A percentile compares a stretch with the other conserved stretches of the same genome.
Conservation (phyloP, 2,113 vertebrate species). For the Labeo catla region DNA sequence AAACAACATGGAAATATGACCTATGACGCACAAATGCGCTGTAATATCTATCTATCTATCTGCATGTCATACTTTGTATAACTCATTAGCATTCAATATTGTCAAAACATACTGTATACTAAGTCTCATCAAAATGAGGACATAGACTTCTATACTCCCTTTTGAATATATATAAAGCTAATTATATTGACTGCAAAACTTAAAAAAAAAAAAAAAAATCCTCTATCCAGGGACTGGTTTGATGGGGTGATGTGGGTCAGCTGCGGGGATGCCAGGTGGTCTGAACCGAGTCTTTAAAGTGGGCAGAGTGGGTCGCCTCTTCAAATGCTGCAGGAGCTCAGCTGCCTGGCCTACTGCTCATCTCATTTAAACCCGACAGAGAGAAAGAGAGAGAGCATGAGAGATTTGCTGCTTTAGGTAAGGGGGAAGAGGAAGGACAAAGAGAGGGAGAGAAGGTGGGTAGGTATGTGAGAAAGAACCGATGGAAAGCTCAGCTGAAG, state of each 20-base stretch:
- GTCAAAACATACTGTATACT: not conserved
- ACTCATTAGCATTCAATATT: not conserved
- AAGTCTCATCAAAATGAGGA: not conserved
- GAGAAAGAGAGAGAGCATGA: not conserved
- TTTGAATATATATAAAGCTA: not conserved
- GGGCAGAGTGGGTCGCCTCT: constrained; percentile 44
- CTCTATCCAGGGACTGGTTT: not conserved
- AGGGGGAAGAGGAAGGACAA: not conserved
- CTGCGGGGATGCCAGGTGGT: constrained; percentile 51
- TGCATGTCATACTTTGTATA: too few species aligned
- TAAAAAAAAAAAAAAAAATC: not conserved
- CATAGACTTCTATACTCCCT: not conserved
- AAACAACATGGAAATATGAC: not conserved
- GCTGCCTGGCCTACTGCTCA: constrained; percentile 55
- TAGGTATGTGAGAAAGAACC: not conserved
- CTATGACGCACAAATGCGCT: not conserved
- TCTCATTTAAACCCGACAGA: constrained; percentile 43
- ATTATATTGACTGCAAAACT: not conserved
- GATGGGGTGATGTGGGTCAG: not conserved
- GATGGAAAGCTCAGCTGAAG: constrained; percentile 20
- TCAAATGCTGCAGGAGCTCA: constrained; percentile 50
- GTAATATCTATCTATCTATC: not conserved
- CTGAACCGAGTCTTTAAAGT: constrained; percentile 44
- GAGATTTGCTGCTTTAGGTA: constrained; percentile 26
- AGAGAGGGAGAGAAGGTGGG: constrained; percentile 2